phyloP scores from a whole-genome alignment of 30 jellyfish, hydroid and myxozoan species.

The Phacellophora camtschatica region DNA sequence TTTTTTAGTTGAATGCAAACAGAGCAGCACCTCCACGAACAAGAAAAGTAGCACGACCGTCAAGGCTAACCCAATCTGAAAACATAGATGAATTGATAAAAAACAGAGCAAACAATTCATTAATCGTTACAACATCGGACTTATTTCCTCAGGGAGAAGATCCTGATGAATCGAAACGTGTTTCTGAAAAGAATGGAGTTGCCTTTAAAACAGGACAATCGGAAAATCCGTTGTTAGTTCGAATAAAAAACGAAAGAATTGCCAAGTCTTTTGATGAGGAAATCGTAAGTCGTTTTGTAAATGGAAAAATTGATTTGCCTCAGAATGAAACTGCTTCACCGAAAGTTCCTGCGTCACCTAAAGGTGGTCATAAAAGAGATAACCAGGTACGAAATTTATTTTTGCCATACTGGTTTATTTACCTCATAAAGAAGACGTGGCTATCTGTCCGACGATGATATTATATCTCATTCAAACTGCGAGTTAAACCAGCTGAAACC shows the following conservation, averaged over 20 bases:
- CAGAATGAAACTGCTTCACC: neutral
- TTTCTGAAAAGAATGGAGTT: neutral
- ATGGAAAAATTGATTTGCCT: neutral
- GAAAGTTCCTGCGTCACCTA: neutral
- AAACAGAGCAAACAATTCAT: neutral
- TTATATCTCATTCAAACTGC: too few species aligned
- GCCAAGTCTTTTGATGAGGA: slow-evolving; percentile 7
- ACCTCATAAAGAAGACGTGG: too few species aligned
- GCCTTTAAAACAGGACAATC: neutral
- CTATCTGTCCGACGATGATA: too few species aligned
- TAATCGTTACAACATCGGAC: neutral
- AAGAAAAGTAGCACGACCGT: neutral
- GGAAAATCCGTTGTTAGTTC: slow-evolving; percentile 48
- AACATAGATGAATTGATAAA: slow-evolving; percentile 14
- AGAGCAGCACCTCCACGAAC: slow-evolving; percentile 65
- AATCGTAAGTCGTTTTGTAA: neutral
- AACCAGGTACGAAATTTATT: too few species aligned
- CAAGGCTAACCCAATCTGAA: slow-evolving; percentile 31
- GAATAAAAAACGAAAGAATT: slow-evolving; percentile 35
- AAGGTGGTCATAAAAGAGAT: too few species aligned
- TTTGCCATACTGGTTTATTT: too few species aligned
- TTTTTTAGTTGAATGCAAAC: slow-evolving; percentile 48
- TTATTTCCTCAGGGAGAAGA: neutral
- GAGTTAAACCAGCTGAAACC: too few species aligned
- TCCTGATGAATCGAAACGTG: neutral